Evolutionary conservation across 1,140 invertebrate species (phyloP).

Genomic region (Neelides sp.): DNA sequence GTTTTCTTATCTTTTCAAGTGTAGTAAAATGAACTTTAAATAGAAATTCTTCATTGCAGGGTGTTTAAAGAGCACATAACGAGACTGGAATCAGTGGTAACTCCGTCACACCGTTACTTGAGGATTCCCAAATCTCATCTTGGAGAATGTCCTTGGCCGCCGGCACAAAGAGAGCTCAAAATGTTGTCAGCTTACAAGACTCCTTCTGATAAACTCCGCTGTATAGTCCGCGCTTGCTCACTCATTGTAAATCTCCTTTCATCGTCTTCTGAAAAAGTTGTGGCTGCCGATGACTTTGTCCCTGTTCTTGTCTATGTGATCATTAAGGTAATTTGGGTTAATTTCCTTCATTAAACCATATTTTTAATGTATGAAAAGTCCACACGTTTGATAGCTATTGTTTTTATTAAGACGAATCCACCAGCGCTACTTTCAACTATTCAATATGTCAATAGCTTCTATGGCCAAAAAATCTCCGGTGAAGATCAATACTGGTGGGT

Average conservation of each 20-base stretch:
- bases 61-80: slow-evolving; percentile 77
- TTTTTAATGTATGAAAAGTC: slow-evolving; percentile 8
- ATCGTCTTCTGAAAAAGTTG: slow-evolving; percentile 59
- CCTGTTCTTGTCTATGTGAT: slow-evolving; percentile 94
- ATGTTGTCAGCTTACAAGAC: slow-evolving; percentile 89
- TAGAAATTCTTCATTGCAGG: slow-evolving; percentile 38
- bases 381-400: slow-evolving; percentile 2
- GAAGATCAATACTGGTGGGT: slow-evolving; percentile 98
- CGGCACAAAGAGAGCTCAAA: slow-evolving; percentile 83
- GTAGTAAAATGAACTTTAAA: background rate
- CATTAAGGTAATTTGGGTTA: slow-evolving; percentile 57
- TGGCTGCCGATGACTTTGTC: slow-evolving; percentile 91
- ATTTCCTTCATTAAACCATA: slow-evolving; percentile 1
- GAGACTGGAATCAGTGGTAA: slow-evolving; percentile 64
- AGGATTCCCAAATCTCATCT: slow-evolving; percentile 36
- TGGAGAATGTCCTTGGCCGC: slow-evolving; percentile 86
- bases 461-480: slow-evolving; percentile 65
- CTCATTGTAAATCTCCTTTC: slow-evolving; percentile 87
- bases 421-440: slow-evolving; percentile 87
- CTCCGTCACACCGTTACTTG: slow-evolving; percentile 67
- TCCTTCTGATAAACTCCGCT: slow-evolving; percentile 83
- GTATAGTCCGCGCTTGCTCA: slow-evolving; percentile 70
- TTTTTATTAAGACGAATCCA: slow-evolving; percentile 67
- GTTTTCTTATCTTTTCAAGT: background rate
- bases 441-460: slow-evolving; percentile 90